Base-by-base conservation (phyloP, 2,888 invertebrate genomes). In the Pheosia tremula region DNA sequence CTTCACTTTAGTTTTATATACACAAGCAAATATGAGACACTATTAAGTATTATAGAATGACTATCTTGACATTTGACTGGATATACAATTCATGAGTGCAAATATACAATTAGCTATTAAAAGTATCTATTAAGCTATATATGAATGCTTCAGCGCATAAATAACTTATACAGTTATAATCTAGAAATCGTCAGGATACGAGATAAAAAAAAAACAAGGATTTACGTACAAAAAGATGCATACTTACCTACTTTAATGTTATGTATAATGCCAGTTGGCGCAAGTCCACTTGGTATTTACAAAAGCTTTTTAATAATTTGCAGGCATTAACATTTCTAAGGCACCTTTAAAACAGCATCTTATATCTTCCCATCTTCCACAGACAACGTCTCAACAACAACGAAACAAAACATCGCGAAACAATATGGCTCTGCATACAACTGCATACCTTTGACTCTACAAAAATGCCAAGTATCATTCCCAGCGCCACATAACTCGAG, bases 1-100 rank as follows among this genome's bases (percentile, higher is more conserved):
- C 75, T 72, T 63, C 50, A 60, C 67, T 67, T 69, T 71, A 67
- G 74, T 68, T 73, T 74, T 67, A 69, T 67, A 38, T 39, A 62
- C 59, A 61, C 56, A 54, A 38, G 38, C 0, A 4, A 54, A 13
- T 9, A 24, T 50, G 24, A 50, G 50, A 50, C 24, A 50, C 50
- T 50, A 50, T 50, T 24, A 24, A 50, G n/a, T 47, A 10, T 11
- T 50, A 50, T 24, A 50, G 24, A 50, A 13, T 5, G 13, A 13
- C 5, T 4, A 4, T 43, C n/a, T 10, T 43, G 43, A n/a, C 11
- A 47, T 47, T n/a, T 47, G n/a, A 2, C 11, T 47, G 8, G 47
- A 47, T n/a, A n/a, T 47, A 47, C 11, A 47, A 47, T 47, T 8
- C n/a, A n/a, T 47, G 4, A 47, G 11, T 47, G n/a, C 0, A 24